phyloP scores from a whole-genome alignment of 2,888 invertebrate species.

The Scaptomyza caliginosa region DNA sequence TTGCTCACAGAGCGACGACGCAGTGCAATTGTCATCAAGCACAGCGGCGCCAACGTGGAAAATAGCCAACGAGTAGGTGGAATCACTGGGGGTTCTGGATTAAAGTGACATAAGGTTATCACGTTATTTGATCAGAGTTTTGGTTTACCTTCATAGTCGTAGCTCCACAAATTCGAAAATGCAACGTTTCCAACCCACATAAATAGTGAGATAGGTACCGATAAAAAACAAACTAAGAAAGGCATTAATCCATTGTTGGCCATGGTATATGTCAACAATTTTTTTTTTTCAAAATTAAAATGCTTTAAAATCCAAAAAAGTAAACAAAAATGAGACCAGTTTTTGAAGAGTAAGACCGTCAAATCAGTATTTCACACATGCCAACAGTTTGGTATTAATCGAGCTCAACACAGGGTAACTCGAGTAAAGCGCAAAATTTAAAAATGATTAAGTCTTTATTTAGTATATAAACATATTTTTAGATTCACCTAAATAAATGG shows the following conservation, averaged over 20 bases:
- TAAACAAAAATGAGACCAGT: constrained; percentile 41
- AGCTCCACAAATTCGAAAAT: constrained; percentile 86
- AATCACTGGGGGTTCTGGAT: constrained; percentile 76
- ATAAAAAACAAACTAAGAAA: constrained; percentile 87
- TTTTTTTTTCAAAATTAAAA: constrained; percentile 6
- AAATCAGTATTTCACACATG: not conserved
- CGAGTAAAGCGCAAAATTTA: not conserved
- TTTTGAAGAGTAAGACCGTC: constrained; percentile 19
- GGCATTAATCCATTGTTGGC: constrained; percentile 83
- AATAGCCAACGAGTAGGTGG: constrained; percentile 83
- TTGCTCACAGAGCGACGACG: constrained; percentile 88
- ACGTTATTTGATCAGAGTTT: constrained; percentile 1
- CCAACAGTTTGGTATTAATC: constrained; percentile 3
- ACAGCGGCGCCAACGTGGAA: constrained; percentile 85
- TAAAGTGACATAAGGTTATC: constrained; percentile 8
- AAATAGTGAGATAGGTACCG: constrained; percentile 90
- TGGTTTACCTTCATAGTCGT: constrained; percentile 86
- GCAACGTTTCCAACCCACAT: constrained; percentile 90
- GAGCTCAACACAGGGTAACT: constrained; percentile 29
- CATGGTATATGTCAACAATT: constrained; percentile 18
- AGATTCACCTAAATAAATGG: not conserved
- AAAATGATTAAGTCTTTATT: constrained; percentile 1
- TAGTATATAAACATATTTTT: not conserved
- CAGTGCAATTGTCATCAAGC: constrained; percentile 88
- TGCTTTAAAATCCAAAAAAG: constrained; percentile 35